phyloP scores from a whole-genome alignment of 2,888 invertebrate species.

The Paralinhomoeus sp. region DNA sequence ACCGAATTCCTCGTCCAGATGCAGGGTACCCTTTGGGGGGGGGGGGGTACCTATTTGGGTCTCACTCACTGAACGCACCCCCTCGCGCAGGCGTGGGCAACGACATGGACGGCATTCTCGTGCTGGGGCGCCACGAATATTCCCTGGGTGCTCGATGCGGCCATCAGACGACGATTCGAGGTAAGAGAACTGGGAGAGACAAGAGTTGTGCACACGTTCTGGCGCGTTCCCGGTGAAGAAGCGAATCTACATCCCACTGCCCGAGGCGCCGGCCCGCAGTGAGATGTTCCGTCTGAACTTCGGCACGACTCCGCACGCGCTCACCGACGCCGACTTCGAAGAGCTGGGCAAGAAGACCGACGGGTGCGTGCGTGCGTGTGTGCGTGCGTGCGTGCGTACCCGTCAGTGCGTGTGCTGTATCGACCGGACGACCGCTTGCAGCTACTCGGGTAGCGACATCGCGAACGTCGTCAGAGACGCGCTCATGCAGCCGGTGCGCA shows the following conservation, averaged over 20 bases:
- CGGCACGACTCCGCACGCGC: conserved; percentile 54
- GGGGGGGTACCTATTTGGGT: too few relatives aligned
- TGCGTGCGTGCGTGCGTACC: too few relatives aligned
- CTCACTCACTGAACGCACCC: not conserved
- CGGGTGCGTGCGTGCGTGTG: conserved; percentile 37
- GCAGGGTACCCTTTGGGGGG: conserved; percentile 45
- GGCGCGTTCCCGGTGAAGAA: conserved; percentile 35
- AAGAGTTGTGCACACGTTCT: too few relatives aligned
- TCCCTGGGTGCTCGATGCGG: conserved; percentile 68
- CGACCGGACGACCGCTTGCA: conserved; percentile 21
- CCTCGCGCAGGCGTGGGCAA: conserved; percentile 54
- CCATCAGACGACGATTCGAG: conserved; percentile 56
- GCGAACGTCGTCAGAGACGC: conserved; percentile 89
- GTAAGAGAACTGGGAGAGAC: too few relatives aligned
- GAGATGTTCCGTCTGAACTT: conserved; percentile 86
- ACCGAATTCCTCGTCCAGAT: conserved; percentile 98
- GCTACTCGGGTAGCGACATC: conserved; percentile 94
- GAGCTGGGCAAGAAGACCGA: conserved; percentile 58
- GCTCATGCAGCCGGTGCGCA: conserved; percentile 92
- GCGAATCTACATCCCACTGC: conserved; percentile 88
- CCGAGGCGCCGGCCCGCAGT: conserved; percentile 70
- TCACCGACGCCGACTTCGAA: conserved; percentile 64
- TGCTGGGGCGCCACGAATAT: conserved; percentile 94
- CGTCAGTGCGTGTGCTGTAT: too few relatives aligned
- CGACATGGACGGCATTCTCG: conserved; percentile 70